Base-by-base conservation (phyloP, 1,140 invertebrate genomes). In the Sinella curviseta region DNA sequence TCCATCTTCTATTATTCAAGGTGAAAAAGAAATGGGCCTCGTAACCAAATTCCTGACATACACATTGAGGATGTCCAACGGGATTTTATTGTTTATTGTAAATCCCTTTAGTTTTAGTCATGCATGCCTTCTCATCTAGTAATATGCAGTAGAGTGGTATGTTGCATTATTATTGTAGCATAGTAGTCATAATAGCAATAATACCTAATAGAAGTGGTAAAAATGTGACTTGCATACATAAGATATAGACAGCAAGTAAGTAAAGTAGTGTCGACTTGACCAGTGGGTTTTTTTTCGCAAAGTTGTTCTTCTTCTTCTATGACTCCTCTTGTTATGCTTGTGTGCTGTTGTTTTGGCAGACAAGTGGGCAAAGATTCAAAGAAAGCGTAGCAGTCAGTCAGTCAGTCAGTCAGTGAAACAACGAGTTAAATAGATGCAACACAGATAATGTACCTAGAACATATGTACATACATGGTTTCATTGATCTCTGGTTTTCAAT, bases 71-170 rank as follows among this genome's bases (percentile, higher is more conserved):
- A 65, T 65, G 57, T 26, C 14, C 57, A 65, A 65, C 57, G 57
- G 57, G 57, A 65, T 65, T 65, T 65, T 65, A 65, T 65, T 65
- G 57, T 65, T 65, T 65, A 65, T 65, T 65, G 57, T 65, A 65
- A 65, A 65, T 17, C 24, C 26, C 26, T 26, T 65, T 14, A 65
- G 57, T 65, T 65, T 65, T 65, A 26, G 16, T 65, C 57, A 65
- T 65, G 24, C 57, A 65, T 17, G 20, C 57, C 26, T 65, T 26
- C 39, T 48, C 39, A 48, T n/a, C n/a, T n/a, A n/a, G n/a, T n/a
- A n/a, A n/a, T n/a, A n/a, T n/a, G n/a, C n/a, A n/a, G n/a, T n/a
- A n/a, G n/a, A n/a, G n/a, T n/a, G n/a, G n/a, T n/a, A n/a, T n/a
- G n/a, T n/a, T n/a, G n/a, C n/a, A n/a, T n/a, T n/a, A n/a, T n/a